Evolutionary conservation across 2,113 vertebrate species (phyloP), one percentile per base, ranked within the genome.

Genomic region (Istiophorus platypterus): DNA sequence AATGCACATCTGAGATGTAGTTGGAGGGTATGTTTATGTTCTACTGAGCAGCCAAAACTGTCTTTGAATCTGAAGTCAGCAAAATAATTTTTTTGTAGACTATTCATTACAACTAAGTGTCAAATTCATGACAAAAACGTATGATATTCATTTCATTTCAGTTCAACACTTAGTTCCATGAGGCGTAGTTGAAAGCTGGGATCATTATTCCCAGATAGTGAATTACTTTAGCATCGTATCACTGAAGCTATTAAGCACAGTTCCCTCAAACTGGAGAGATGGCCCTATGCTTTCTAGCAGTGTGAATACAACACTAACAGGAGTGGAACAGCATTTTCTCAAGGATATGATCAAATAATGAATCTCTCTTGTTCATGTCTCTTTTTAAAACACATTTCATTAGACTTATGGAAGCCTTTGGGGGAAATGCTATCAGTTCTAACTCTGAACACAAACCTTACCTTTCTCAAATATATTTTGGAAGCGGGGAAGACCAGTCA

Each of bases 391-490:
- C 26, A 20, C 14, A 34, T 13, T 31, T 11, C 45, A 79, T n/a
- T n/a, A 20, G 27, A 31, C 49, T 22, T 22, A 10, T 42, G 12
- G 39, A 7, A 41, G 41, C 41, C 41, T 42, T 1, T 42, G 37
- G 7, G 47, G 47, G 20, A 10, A 18, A 42, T 54, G 26, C 12
- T 9, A 3, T 22, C 20, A 11, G 12, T n/a, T 81, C 20, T 75
- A 54, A 56, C 56, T 59, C 45, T 27, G 41, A 45, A 39, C 58
- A 65, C 37, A 70, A 75, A 4, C n/a, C 81, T 84, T 75, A 84
- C 84, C 87, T 79, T 61, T 66, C 34, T 84, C 62, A 84, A 68
- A 41, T 63, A 39, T 69, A 61, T 77, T 76, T 85, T 77, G 31
- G 79, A 80, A 78, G 85, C 85, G 81, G 72, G 57, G 49, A 68